Percentiles rank a stretch among this genome's conserved stretches.
phyloP scores from a whole-genome alignment of 2,113 vertebrate genomes.

The Dendrocopos noguchii region DNA sequence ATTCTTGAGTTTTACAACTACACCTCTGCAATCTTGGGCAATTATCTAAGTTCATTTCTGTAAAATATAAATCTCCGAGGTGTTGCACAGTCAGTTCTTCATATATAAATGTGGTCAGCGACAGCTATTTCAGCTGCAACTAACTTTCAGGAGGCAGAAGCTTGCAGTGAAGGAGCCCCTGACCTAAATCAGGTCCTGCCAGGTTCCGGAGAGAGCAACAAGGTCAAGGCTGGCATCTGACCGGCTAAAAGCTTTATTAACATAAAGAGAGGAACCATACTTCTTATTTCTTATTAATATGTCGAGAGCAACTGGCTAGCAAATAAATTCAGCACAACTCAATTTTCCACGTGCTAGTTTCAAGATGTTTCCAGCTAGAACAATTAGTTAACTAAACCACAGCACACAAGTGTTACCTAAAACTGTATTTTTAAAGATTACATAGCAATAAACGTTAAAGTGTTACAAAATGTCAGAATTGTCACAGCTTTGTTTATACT shows the following conservation, averaged over 20 bases:
- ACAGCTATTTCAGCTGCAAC: background rate
- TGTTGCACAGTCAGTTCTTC: background rate
- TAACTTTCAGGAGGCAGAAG: background rate
- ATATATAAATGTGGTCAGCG: background rate
- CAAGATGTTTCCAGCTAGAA: background rate
- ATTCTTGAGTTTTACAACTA: background rate
- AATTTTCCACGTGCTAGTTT: background rate
- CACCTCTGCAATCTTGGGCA: background rate
- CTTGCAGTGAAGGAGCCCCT: background rate
- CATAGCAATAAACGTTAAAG: no score
- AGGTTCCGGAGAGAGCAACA: background rate
- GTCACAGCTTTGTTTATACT: background rate
- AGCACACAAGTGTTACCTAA: background rate
- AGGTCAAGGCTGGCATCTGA: background rate
- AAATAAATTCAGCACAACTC: background rate
- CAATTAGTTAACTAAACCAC: background rate
- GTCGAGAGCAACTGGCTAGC: background rate
- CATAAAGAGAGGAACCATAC: background rate
- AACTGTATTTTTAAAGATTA: no score
- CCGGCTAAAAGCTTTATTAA: background rate
- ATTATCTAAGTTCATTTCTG: background rate
- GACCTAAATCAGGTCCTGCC: conserved; percentile 17
- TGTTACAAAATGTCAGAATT: background rate
- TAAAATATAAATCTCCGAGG: background rate
- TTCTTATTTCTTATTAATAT: background rate